Conservation (phyloP, 2,888 invertebrate genomes). For the Acanthococcus lagerstroemiae region DNA sequence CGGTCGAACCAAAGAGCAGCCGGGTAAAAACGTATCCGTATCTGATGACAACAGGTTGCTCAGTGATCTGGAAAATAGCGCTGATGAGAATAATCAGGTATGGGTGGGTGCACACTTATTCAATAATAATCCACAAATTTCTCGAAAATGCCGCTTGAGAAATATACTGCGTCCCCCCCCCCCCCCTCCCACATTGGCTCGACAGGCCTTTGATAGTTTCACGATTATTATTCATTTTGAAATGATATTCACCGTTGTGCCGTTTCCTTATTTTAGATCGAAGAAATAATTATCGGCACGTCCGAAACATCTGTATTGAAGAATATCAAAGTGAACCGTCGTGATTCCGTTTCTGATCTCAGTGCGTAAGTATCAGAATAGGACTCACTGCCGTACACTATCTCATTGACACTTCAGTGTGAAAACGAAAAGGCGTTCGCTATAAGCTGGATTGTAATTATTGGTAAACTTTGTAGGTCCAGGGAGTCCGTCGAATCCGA, state of each 20-base stretch:
- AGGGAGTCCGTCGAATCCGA: background rate
- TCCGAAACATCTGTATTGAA: too few relatives aligned
- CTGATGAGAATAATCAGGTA: constrained; percentile 11
- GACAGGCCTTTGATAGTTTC: too few relatives aligned
- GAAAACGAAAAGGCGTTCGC: too few relatives aligned
- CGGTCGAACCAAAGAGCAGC: background rate
- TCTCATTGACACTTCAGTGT: too few relatives aligned
- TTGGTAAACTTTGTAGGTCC: background rate
- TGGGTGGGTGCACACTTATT: too few relatives aligned
- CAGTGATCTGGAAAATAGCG: constrained; percentile 24
- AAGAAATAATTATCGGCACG: background rate
- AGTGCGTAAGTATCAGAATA: background rate
- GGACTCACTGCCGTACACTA: too few relatives aligned
- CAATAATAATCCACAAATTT: too few relatives aligned
- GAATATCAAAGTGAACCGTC: too few relatives aligned
- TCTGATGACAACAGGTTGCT: constrained; percentile 9
- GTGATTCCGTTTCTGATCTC: too few relatives aligned
- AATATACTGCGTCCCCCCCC: too few relatives aligned
- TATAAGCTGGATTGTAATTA: background rate
- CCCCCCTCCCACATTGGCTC: too few relatives aligned
- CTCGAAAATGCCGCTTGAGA: too few relatives aligned
- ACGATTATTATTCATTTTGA: background rate
- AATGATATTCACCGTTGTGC: background rate
- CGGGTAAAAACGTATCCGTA: background rate
- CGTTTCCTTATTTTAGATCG: background rate